Base-by-base conservation (phyloP, 2,888 invertebrate genomes). In the Fragum whitleyi region DNA sequence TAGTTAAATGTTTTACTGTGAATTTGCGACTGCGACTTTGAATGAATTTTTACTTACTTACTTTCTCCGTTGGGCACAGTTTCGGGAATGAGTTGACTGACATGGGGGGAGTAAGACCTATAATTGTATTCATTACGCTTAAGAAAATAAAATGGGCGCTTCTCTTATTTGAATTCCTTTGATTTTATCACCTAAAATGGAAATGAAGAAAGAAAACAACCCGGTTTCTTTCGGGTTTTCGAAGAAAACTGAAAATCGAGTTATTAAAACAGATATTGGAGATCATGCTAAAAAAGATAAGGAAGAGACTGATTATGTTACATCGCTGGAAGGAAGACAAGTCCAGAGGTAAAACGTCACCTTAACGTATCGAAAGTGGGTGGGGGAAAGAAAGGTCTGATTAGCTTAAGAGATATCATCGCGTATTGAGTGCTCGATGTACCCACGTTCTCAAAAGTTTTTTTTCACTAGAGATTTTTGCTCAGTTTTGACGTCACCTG, bases 191-290 rank as follows among this genome's bases (percentile, higher is more conserved):
- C 36, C 1, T n/a, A 79, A 69, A 73, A 86, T 85, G 77, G 82
- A 77, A 21, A 79, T 70, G 29, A 77, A 74, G 36, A 88, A 78
- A 47, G 78, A 73, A 57, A 91, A 85, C 68, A 78, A 70, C 28
- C 73, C 81, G 1, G 51, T 91, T 29, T 89, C 90, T 26, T 91
- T 91, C 79, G 90, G 89, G 0, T 90, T 91, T 83, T 81, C 88
- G 0, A 90, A 90, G 73, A 90, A 88, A 79, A 78, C 87, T 9
- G 89, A 90, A 65, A 81, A 70, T 21, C 87, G 86, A 74, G 79
- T 87, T 29, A 78, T 90, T 2, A 78, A 76, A 61, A 89, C 80
- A 68, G 83, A 87, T 11, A 69, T 65, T 6, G 67, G 70, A 19
- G 74, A 85, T 1, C 74, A 74, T 7, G 62, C 75, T n/a, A 73